Percentiles rank a stretch among this genome's conserved stretches.
Evolutionary conservation across 2,113 vertebrate genomes (phyloP).

Genomic region (Myanophis thanlyinensis): DNA sequence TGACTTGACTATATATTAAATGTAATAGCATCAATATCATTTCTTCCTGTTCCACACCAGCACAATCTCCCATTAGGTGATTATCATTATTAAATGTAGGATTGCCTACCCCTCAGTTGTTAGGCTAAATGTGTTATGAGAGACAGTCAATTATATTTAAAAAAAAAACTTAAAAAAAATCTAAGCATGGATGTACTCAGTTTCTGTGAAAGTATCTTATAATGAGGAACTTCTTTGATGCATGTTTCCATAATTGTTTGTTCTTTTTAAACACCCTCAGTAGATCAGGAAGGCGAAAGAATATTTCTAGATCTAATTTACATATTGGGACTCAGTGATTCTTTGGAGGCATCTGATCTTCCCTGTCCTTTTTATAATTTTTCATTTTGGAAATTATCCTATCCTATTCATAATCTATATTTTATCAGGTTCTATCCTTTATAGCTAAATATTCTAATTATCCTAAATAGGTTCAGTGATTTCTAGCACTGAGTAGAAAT

Average conservation of each 20-base stretch:
- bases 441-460: neutral
- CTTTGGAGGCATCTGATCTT: neutral
- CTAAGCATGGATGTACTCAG: neutral
- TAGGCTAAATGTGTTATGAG: neutral
- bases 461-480: neutral
- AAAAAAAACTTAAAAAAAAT: no score
- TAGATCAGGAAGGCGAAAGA: neutral
- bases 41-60: neutral
- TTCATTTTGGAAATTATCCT: neutral
- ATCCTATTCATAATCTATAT: neutral
- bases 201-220: neutral
- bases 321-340: neutral
- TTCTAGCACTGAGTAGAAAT: neutral
- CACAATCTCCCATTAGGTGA: neutral
- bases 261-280: neutral
- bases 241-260: neutral
- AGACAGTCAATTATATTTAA: neutral
- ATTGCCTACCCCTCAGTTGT: neutral
- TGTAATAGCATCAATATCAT: neutral
- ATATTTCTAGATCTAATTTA: neutral
- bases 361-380: neutral
- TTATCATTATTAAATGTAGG: neutral
- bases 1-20: neutral
- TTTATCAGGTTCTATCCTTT: neutral
- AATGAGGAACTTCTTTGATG: neutral